Percentiles rank a stretch among this genome's conserved stretches.
phyloP scores from a whole-genome alignment of 2,888 invertebrate genomes.

The Ecliptopera silaceata region DNA sequence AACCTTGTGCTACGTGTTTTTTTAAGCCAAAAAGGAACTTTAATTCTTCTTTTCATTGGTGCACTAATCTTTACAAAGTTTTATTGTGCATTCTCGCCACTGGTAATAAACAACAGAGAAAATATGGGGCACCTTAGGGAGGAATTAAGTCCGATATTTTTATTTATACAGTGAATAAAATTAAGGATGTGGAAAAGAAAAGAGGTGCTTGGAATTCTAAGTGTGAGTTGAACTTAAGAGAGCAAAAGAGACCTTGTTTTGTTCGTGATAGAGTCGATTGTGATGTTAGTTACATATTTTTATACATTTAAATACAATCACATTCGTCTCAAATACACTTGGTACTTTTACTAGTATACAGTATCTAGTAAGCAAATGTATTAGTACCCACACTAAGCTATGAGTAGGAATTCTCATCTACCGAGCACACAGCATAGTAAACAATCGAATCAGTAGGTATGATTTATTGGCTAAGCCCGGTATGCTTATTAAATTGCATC shows the following conservation, averaged over 20 bases:
- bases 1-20: slow-evolving; percentile 44
- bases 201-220: slow-evolving; percentile 13
- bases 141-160: slow-evolving; percentile 31
- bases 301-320: background rate
- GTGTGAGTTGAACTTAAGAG: slow-evolving; percentile 1
- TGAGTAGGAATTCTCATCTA: slow-evolving; percentile 39
- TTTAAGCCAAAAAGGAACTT: slow-evolving; percentile 42
- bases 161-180: slow-evolving; percentile 31
- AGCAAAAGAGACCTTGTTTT: background rate
- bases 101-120: slow-evolving; percentile 28
- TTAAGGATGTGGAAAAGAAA: slow-evolving; percentile 25
- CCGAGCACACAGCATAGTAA: slow-evolving; percentile 54
- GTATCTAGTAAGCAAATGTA: no score
- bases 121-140: slow-evolving; percentile 31
- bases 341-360: background rate
- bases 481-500: slow-evolving; percentile 70
- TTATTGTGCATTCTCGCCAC: slow-evolving; percentile 25
- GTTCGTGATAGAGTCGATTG: background rate
- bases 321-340: background rate
- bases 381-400: no score
- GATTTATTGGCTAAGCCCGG: slow-evolving; percentile 71
- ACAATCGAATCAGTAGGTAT: slow-evolving; percentile 74
- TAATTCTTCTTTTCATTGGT: slow-evolving; percentile 37
- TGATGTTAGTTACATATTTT: background rate
- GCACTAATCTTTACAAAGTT: slow-evolving; percentile 34